Evolutionary conservation across 2,797 vertebrate genomes (phyloP), one percentile per base, ranked within the genome.

Genomic region (Tamandua tetradactyla): DNA sequence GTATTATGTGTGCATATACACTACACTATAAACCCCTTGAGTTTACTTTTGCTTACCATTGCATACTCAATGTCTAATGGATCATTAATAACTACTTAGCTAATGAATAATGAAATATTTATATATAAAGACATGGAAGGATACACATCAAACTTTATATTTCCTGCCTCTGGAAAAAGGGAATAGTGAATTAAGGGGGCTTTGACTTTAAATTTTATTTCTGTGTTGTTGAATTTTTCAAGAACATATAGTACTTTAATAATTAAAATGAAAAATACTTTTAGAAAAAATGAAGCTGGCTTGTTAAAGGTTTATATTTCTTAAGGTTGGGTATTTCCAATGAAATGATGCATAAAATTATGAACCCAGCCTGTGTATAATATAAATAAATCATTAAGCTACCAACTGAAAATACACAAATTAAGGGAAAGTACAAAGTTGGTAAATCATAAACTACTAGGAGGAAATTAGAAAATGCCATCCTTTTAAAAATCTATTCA

Each of bases 351-450:
- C 42, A 32, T 59, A 42, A 90, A 78, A 78, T 83, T 87, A 79
- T 61, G 78, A 91, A 5, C 47, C n/a, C 52, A 49, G 22, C 32
- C 40, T 47, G 5, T 87, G 55, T 87, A 44, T 87, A 84, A 76
- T 84, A 8, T 91, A 83, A 91, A 83, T 78, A 91, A 87, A 87
- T 91, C 61, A 76, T 95, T 95, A 83, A 91, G 22, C 83, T 84
- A 72, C 78, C 47, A 61, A 83, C 40, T 82, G 30, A 59, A 95
- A 88, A 88, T 76, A 87, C 52, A 91, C 61, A 95, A 83, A 87
- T 84, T 71, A 25, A 79, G 47, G 37, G n/a, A 83, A 88, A 78
- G 37, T 83, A 13, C 44, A 93, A 93, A 93, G 22, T 62, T 35
- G 22, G 76, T 90, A 61, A 75, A 91, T 93, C 82, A 83, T 93